Evolutionary conservation across 2,113 vertebrate species (phyloP).

Genomic region (Pavo muticus): DNA sequence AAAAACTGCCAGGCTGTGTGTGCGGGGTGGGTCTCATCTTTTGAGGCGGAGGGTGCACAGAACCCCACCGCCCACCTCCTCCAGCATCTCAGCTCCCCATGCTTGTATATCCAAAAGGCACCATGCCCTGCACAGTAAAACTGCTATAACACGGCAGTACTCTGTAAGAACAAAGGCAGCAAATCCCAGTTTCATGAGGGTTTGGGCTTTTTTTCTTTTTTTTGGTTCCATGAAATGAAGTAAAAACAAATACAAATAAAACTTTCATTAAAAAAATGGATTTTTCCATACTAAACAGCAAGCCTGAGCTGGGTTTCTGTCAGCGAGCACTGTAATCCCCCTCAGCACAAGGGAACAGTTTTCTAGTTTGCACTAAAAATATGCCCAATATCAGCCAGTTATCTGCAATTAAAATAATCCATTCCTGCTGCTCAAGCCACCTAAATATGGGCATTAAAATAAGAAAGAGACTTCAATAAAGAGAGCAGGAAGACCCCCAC

Average conservation of each 20-base stretch:
- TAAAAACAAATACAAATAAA: conserved; percentile 36
- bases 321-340: background rate
- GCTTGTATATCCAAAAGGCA: background rate
- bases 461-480: conserved; percentile 28
- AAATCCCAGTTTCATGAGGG: background rate
- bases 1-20: too few species aligned
- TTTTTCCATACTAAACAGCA: conserved; percentile 26
- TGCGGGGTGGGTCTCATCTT: background rate
- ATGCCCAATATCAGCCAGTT: background rate
- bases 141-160: background rate
- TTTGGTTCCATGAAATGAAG: background rate
- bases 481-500: background rate
- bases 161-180: background rate
- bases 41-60: background rate
- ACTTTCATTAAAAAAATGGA: background rate
- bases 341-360: background rate
- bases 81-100: background rate
- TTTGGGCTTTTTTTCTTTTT: background rate
- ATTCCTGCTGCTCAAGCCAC: background rate
- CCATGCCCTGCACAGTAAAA: background rate
- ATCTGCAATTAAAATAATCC: conserved; percentile 41
- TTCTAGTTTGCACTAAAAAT: conserved; percentile 4
- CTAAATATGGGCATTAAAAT: background rate
- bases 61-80: background rate
- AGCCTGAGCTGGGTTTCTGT: conserved; percentile 5